These are phyloP conservation scores for Hydrocynus forskahlii DNA, from an alignment of 2,797 vertebrate species.

Conservation along the genomic window DNA sequence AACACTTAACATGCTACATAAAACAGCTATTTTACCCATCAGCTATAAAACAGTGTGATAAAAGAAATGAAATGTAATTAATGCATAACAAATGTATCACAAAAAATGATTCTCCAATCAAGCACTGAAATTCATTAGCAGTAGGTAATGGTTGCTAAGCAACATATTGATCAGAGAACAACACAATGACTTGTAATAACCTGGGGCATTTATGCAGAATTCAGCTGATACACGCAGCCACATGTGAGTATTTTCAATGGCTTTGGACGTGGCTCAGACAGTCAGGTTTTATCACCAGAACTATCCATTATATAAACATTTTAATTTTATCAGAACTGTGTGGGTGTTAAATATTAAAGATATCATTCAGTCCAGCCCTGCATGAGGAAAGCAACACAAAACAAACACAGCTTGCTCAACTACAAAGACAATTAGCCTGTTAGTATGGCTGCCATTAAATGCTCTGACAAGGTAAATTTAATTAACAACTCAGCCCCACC, in stretches of 20 bases:
- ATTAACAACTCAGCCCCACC: neutral
- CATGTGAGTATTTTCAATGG: neutral
- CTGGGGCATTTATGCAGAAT: neutral
- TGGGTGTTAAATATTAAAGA: neutral
- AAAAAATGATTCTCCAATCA: too few species aligned
- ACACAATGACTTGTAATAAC: neutral
- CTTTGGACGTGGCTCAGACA: neutral
- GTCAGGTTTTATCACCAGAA: neutral
- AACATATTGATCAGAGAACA: neutral
- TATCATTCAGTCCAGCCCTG: neutral
- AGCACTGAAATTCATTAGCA: neutral
- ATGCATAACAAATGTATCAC: too few species aligned
- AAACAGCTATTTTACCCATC: too few species aligned
- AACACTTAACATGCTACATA: too few species aligned
- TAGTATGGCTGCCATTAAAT: neutral
- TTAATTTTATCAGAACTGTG: neutral
- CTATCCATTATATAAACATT: too few species aligned
- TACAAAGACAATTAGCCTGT: constrained; percentile 8
- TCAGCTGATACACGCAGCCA: neutral
- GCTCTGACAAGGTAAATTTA: neutral
- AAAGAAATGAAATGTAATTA: too few species aligned
- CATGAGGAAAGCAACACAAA: neutral
- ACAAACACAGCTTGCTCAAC: constrained; percentile 17
- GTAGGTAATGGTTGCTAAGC: neutral
- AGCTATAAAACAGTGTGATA: too few species aligned